Conservation (phyloP, 2,888 invertebrate genomes). For the Troglohyphantes excavatus region DNA sequence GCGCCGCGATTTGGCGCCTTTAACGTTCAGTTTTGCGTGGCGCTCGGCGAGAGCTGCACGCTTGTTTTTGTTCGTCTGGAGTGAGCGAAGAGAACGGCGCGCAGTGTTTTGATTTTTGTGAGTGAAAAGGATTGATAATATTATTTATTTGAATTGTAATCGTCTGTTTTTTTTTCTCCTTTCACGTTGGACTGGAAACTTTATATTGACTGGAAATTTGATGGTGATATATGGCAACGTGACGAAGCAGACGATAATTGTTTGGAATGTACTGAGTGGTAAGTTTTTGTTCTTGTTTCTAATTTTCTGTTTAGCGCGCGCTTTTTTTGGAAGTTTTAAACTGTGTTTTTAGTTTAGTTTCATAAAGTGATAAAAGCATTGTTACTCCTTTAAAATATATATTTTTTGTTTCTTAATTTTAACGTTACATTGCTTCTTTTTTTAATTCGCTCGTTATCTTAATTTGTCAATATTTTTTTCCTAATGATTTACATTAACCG, state of each 20-base stretch:
- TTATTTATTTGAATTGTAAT: not conserved
- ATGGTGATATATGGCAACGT: constrained; percentile 44
- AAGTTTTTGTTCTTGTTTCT: constrained; percentile 60
- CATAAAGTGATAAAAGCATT: too few relatives aligned
- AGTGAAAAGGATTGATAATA: not conserved
- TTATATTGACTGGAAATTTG: constrained; percentile 51
- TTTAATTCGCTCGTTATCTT: too few relatives aligned
- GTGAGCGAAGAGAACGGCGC: constrained; percentile 20
- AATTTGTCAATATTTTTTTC: too few relatives aligned
- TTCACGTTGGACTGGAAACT: constrained; percentile 29
- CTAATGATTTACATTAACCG: too few relatives aligned
- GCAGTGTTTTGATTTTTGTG: not conserved
- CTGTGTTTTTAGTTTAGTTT: too few relatives aligned
- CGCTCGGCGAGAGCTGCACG: constrained; percentile 68
- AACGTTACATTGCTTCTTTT: too few relatives aligned
- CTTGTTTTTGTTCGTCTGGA: constrained; percentile 25
- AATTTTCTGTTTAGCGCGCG: constrained; percentile 3
- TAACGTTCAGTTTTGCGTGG: constrained; percentile 73
- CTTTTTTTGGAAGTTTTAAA: not conserved
- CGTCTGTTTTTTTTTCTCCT: not conserved
- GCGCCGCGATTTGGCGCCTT: constrained; percentile 77
- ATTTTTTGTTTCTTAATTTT: too few relatives aligned
- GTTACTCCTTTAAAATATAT: too few relatives aligned
- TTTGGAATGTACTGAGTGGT: constrained; percentile 60
- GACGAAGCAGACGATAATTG: constrained; percentile 60